phyloP scores from a whole-genome alignment of 2,888 invertebrate species.

The Morpho achilles region DNA sequence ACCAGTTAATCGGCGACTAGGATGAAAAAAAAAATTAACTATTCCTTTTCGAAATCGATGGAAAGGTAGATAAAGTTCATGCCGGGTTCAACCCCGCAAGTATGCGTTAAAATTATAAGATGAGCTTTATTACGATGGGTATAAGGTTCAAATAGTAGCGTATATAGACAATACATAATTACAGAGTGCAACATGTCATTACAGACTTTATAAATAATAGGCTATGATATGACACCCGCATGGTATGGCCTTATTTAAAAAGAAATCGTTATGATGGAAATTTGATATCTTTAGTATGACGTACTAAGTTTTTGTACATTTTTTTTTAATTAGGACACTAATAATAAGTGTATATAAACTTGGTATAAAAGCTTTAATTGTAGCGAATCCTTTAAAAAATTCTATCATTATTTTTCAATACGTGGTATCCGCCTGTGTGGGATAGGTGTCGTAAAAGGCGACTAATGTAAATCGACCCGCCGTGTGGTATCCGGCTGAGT shows the following conservation, averaged over 20 bases:
- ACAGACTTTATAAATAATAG: slow-evolving; percentile 56
- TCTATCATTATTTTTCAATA: no score
- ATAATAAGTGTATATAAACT: no score
- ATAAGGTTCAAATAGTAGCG: neutral
- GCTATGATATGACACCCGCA: slow-evolving; percentile 40
- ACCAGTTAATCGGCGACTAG: slow-evolving; percentile 23
- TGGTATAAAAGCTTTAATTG: no score
- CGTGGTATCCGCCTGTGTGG: no score
- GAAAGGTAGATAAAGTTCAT: slow-evolving; percentile 45
- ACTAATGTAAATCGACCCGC: no score
- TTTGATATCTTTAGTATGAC: no score
- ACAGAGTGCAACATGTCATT: slow-evolving; percentile 60
- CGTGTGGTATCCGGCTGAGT: no score
- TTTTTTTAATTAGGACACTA: no score
- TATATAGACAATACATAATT: slow-evolving; percentile 40
- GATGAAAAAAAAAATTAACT: slow-evolving; percentile 29
- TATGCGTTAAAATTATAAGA: neutral
- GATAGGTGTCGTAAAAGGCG: no score
- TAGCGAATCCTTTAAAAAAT: no score
- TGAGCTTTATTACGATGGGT: neutral
- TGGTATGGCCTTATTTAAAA: slow-evolving; percentile 30
- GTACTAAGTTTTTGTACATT: no score
- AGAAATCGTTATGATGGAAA: slow-evolving; percentile 22
- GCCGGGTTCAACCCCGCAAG: slow-evolving; percentile 39
- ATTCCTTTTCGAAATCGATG: slow-evolving; percentile 43